Percentiles rank a stretch among this genome's conserved stretches.
These are phyloP conservation scores for Oryzias curvinotus DNA, from an alignment of 2,113 vertebrate genomes.

Conservation along the genomic window DNA sequence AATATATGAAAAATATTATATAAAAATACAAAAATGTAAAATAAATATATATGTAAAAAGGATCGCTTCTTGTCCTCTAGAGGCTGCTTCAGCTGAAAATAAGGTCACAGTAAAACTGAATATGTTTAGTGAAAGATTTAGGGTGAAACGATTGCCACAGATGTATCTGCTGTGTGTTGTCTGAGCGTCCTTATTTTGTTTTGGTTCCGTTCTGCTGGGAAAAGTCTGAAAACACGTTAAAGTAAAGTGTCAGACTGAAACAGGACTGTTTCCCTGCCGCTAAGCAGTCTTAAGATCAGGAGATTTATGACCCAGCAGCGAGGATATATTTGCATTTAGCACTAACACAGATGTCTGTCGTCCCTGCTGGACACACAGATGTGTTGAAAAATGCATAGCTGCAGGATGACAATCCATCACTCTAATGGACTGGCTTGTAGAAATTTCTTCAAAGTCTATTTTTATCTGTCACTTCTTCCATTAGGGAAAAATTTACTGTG, in stretches of 20 bases:
- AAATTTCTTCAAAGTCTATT: slow-evolving; percentile 49
- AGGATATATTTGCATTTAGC: slow-evolving; percentile 44
- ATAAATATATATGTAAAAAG: too few relatives aligned
- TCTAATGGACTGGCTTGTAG: slow-evolving; percentile 26
- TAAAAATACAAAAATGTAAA: too few relatives aligned
- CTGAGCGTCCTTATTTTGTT: too few relatives aligned
- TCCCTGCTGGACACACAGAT: slow-evolving; percentile 49
- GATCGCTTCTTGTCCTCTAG: too few relatives aligned
- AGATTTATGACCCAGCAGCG: slow-evolving; percentile 38
- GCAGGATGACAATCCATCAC: slow-evolving; percentile 41
- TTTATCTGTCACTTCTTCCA: slow-evolving; percentile 45
- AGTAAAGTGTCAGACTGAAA: slow-evolving; percentile 23
- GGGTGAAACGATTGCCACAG: too few relatives aligned
- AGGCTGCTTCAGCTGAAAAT: too few relatives aligned
- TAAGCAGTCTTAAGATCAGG: slow-evolving; percentile 22
- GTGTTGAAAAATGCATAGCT: slow-evolving; percentile 46
- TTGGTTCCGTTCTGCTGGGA: slow-evolving; percentile 1
- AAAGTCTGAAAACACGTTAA: slow-evolving; percentile 26
- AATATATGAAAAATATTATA: too few relatives aligned
- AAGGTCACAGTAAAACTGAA: too few relatives aligned
- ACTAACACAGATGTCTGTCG: slow-evolving; percentile 66
- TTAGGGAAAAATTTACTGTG: slow-evolving; percentile 12
- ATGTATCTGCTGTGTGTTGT: too few relatives aligned
- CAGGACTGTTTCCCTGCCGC: slow-evolving; percentile 10
- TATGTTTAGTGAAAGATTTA: too few relatives aligned